Base-by-base conservation (phyloP, 1,140 invertebrate species). In the Neodiprion virginianus region DNA sequence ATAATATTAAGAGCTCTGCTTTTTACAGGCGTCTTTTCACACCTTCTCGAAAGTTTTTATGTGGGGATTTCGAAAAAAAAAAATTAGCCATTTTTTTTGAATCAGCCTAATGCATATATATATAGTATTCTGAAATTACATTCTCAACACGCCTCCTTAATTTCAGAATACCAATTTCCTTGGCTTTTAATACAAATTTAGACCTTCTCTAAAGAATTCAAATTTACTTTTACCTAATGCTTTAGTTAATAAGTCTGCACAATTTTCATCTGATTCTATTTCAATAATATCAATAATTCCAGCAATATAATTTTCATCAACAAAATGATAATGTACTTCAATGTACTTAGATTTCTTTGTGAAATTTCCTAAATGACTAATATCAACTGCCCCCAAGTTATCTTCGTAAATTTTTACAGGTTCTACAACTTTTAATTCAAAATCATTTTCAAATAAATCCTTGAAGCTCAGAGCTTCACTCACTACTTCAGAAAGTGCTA, bases 301-400 rank as follows among this genome's bases (percentile, higher is more conserved):
- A 48, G 7, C 47, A 17, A 47, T 17, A 11, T 69, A 47, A 23
- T n/a, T 69, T n/a, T 74, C 48, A 14, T 67, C 1, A 49, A 74
- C 47, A 69, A 67, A 72, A 8, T 75, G 70, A 72, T 75, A 75
- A 40, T 72, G 28, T 17, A 75, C 40, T 47, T 75, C 50, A n/a
- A 65, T 72, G 28, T 72, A 17, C 40, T 75, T 72, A 28, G 70
- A 66, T 14, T 72, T 66, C 23, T 75, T 75, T 53, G 61, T 17
- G 23, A 72, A 65, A 28, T 72, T 72, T 23, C 70, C 61, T 48
- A 14, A 65, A 66, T 72, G 72, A 7, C 69, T 69, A 12, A 75
- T 67, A 5, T 17, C 14, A n/a, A 75, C 12, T 40, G 70, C 74
- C 7, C 50, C 70, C 48, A n/a, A 65, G 23, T 72, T 72, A 48